Conservation (phyloP, 2,888 invertebrate genomes). For the Chloromyia formosa region DNA sequence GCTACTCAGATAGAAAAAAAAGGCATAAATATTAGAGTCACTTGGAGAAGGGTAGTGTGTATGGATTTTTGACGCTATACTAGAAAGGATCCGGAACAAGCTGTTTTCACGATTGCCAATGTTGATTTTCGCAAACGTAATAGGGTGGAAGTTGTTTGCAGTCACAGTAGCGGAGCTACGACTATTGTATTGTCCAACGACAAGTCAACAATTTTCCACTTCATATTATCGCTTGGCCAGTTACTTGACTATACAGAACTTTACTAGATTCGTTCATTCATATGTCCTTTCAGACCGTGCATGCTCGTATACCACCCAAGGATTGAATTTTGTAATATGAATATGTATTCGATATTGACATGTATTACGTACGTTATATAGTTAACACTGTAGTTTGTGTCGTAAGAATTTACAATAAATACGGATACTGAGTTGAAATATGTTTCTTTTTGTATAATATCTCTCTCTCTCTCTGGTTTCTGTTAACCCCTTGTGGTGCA, state of each 20-base stretch:
- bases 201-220: neutral
- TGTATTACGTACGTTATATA: too few relatives aligned
- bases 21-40: neutral
- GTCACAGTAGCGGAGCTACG: neutral
- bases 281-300: neutral
- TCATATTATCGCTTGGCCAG: neutral
- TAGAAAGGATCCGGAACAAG: neutral
- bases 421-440: too few relatives aligned
- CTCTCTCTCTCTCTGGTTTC: too few relatives aligned
- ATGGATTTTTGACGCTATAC: neutral
- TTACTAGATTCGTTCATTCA: neutral
- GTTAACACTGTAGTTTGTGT: too few relatives aligned
- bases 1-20: neutral
- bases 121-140: neutral
- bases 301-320: neutral
- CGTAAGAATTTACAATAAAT: too few relatives aligned
- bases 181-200: neutral
- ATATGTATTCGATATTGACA: neutral
- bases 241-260: neutral
- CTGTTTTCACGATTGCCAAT: conserved; percentile 4
- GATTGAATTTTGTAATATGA: neutral
- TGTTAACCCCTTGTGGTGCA: too few relatives aligned
- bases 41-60: neutral
- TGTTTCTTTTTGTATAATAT: too few relatives aligned
- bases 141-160: conserved; percentile 3